Conservation (phyloP, 2,888 invertebrate species). For the Agriopis aurantiaria region DNA sequence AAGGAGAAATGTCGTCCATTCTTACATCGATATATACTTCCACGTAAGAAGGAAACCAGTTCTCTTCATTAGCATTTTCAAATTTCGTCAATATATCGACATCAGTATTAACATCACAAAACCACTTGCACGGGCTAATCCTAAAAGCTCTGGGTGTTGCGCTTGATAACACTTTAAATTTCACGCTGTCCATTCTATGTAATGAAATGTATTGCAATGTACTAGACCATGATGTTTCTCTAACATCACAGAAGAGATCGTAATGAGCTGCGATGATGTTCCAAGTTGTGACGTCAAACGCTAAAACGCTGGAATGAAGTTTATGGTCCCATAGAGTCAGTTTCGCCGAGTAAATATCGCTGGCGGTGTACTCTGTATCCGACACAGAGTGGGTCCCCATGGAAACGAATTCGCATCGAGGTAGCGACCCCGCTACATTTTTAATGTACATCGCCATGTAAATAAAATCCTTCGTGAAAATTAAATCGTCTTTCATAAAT, state of each 20-base stretch:
- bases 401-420: conserved; percentile 62
- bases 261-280: conserved; percentile 65
- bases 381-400: conserved; percentile 48
- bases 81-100: conserved; percentile 44
- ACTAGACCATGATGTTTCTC: conserved; percentile 67
- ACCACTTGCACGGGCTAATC: conserved; percentile 29
- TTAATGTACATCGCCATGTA: conserved; percentile 64
- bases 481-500: conserved; percentile 62
- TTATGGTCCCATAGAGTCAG: conserved; percentile 60
- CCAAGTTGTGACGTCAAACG: conserved; percentile 63
- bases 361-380: conserved; percentile 33
- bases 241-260: conserved; percentile 63
- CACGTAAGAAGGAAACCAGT: conserved; percentile 58
- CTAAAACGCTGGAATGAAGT: conserved; percentile 59
- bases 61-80: conserved; percentile 41
- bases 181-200: conserved; percentile 56
- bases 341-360: conserved; percentile 49
- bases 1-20: conserved; percentile 46
- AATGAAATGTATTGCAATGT: conserved; percentile 64
- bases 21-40: conserved; percentile 60
- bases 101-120: background rate
- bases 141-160: conserved; percentile 60
- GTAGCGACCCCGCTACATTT: conserved; percentile 52
- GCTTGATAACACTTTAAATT: conserved; percentile 62
- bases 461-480: conserved; percentile 65